Evolutionary conservation across 2,888 invertebrate genomes (phyloP).

Genomic region (Acronicta alni): DNA sequence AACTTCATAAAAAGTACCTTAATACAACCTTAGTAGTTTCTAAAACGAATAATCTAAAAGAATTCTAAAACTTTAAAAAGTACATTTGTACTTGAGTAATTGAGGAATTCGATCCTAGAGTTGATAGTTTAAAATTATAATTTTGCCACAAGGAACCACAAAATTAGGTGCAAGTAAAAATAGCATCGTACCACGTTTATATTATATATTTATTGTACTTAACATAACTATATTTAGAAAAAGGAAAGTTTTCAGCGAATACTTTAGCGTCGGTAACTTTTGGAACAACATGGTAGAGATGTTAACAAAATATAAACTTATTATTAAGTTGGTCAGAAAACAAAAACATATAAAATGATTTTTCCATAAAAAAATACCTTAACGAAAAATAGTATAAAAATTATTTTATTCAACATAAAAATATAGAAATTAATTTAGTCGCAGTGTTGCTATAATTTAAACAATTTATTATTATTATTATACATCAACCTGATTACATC

Average conservation of each 20-base stretch:
- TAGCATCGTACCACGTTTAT: constrained; percentile 45
- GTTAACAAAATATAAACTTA: constrained; percentile 55
- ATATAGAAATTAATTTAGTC: constrained; percentile 59
- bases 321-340: constrained; percentile 47
- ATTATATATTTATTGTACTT: constrained; percentile 62
- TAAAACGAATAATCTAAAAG: background rate
- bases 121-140: constrained; percentile 7
- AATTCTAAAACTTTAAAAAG: constrained; percentile 9
- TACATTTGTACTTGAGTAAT: constrained; percentile 30
- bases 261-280: constrained; percentile 55
- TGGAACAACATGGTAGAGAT: constrained; percentile 28
- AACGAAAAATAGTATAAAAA: constrained; percentile 58
- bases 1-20: too few relatives aligned
- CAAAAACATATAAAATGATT: constrained; percentile 58
- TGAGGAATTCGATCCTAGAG: constrained; percentile 17
- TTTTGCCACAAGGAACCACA: constrained; percentile 13
- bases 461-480: constrained; percentile 39
- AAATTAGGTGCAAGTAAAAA: constrained; percentile 40
- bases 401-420: constrained; percentile 65
- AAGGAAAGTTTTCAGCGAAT: constrained; percentile 41
- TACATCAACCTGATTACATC: constrained; percentile 49
- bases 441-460: constrained; percentile 48
- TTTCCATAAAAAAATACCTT: constrained; percentile 40
- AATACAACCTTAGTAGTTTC: background rate
- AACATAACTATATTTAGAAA: constrained; percentile 57